Base-by-base conservation (phyloP, 2,888 invertebrate species). In the Noctua fimbriata region DNA sequence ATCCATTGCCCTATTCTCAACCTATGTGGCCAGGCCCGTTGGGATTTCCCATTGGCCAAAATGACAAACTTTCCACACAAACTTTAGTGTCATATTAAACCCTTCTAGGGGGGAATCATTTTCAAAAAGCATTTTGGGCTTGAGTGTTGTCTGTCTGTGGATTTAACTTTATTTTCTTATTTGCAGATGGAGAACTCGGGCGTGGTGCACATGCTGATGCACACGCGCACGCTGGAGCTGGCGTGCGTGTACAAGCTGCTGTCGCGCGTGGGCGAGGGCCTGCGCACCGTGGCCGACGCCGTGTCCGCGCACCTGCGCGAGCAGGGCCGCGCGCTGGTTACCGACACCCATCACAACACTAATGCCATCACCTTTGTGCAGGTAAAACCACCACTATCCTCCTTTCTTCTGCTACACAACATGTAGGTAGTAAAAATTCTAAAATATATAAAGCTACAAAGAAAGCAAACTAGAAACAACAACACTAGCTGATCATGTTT, bases 211-310 rank as follows among this genome's bases (percentile, higher is more conserved):
- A 99, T 99, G 99, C 97, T 99, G 91, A 98, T 99, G 97, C 99
- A 99, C 95, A 99, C 99, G 91, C 99, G 99, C 97, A 99, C 99
- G 60, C 98, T 99, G 92, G 99, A 99, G 97, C 97, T 99, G 92
- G 98, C 98, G 79, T 99, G 99, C 96, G 99, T 99, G 98, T 99
- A 99, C 97, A 99, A 99, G 97, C 97, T 99, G 92, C 98, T 99
- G 95, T 98, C 98, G 87, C 98, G 99, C 85, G 99, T 99, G 86
- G 97, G 97, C 58, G 98, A 99, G 92, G 99, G 99, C 24, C 97
- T 99, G 91, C 98, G 99, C 94, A 99, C 99, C 9, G 99, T 99
- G 97, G 98, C 99, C 81, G 99, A 99, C 92, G 99, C 99, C 91
- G 99, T 99, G 89, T 99, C 99, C 76, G 98, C 98, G 89, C 99